These are phyloP conservation scores for Sebastes dallii DNA, from an alignment of 2,797 vertebrate species.

Conservation along the genomic window DNA sequence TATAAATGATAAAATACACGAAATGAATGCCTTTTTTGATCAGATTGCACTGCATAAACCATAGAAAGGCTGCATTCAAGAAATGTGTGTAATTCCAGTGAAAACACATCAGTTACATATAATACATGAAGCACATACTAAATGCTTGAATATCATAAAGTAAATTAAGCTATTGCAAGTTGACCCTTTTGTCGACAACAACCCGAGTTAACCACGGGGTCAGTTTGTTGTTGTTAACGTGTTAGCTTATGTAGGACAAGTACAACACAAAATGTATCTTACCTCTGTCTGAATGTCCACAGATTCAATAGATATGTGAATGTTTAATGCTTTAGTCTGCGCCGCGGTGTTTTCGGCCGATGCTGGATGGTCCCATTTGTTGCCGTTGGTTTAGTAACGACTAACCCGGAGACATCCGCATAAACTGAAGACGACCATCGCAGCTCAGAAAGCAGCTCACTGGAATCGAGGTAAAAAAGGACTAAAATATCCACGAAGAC, in stretches of 20 bases:
- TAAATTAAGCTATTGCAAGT: not conserved
- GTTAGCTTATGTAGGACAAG: conserved; percentile 24
- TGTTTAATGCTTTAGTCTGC: conserved; percentile 63
- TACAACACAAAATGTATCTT: conserved; percentile 45
- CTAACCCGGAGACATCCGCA: conserved; percentile 80
- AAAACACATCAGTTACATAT: not conserved
- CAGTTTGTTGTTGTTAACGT: conserved; percentile 70
- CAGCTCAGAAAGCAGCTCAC: conserved; percentile 68
- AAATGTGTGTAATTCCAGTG: not conserved
- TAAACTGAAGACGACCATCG: conserved; percentile 77
- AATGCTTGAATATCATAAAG: not conserved
- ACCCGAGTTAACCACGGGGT: conserved; percentile 13
- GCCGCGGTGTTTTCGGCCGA: conserved; percentile 78
- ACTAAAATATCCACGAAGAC: conserved; percentile 74
- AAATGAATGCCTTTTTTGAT: not conserved
- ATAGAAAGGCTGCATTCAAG: not conserved
- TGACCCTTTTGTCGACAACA: conserved; percentile 50
- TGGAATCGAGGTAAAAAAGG: conserved; percentile 58
- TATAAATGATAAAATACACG: not conserved
- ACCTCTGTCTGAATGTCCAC: conserved; percentile 75
- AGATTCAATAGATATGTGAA: conserved; percentile 41
- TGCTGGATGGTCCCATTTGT: conserved; percentile 86
- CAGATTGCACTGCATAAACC: not conserved
- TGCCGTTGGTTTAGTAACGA: conserved; percentile 74
- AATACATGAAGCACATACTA: not conserved